phyloP scores from a whole-genome alignment of 2,888 invertebrate genomes.

The Agrochola circellaris region DNA sequence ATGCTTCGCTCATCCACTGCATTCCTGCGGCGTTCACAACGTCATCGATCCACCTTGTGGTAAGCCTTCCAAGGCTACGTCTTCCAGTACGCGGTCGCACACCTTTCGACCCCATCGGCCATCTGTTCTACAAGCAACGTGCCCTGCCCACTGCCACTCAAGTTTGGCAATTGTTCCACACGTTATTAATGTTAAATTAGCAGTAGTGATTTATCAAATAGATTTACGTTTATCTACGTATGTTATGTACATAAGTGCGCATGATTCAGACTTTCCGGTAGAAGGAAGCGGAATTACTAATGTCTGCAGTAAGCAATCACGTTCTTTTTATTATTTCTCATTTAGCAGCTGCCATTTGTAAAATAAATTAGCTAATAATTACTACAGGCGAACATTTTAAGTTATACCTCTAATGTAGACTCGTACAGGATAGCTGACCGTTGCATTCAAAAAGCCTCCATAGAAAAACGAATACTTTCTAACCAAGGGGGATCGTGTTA shows the following conservation, averaged over 20 bases:
- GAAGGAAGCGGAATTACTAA: slow-evolving; percentile 47
- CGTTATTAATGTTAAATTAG: neutral
- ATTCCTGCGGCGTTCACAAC: no score
- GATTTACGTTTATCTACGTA: slow-evolving; percentile 15
- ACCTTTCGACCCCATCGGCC: no score
- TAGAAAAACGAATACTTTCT: no score
- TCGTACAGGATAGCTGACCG: neutral
- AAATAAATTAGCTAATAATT: slow-evolving; percentile 20
- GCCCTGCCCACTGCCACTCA: no score
- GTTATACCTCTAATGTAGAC: neutral
- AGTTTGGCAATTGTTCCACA: neutral
- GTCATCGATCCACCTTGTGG: no score
- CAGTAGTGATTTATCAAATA: neutral
- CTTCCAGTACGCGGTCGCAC: no score
- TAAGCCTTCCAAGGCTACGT: no score
- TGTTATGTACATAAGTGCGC: slow-evolving; percentile 14
- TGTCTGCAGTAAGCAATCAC: slow-evolving; percentile 55
- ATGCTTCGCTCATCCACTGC: no score
- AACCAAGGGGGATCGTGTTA: no score
- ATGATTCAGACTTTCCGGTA: slow-evolving; percentile 51
- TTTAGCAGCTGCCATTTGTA: slow-evolving; percentile 20
- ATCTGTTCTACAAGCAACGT: no score
- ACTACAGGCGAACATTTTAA: neutral
- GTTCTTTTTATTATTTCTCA: slow-evolving; percentile 46
- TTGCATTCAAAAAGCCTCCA: neutral